Base-by-base conservation (phyloP, 2,797 vertebrate species). In the Sciurus carolinensis region DNA sequence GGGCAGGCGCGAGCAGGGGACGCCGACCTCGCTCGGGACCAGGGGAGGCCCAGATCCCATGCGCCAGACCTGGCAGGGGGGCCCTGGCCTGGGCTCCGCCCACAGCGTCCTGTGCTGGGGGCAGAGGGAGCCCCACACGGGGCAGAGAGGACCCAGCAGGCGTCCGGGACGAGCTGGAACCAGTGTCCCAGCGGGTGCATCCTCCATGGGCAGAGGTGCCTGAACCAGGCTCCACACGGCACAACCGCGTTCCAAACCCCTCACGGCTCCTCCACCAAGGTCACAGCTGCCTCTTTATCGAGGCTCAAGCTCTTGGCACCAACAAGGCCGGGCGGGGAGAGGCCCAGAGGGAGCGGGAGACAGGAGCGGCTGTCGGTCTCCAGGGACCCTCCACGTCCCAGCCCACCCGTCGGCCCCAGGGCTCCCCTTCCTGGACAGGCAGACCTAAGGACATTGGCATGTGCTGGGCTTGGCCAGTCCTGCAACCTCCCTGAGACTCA, bases 1-100 rank as follows among this genome's bases (percentile, higher is more conserved):
- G 62, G 18, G 5, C 10, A 4, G 1, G 2, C 1, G 54, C 15
- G 7, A 50, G 2, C 22, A 2, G 15, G 69, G 36, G 26, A 10
- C 20, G 6, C 47, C 7, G 17, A 22, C 75, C 2, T n/a, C 22
- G 0, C 36, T 36, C 0, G 0, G 1, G 22, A 24, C 28, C 13
- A 0, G 12, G 1, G 0, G 14, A 10, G 8, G 11, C 17, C 2
- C 5, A 7, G 33, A 12, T n/a, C 59, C 64, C 30, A 22, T 9
- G 33, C 67, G 36, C 42, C 24, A 54, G 26, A 90, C 44, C 30
- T 30, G 30, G 5, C 7, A 15, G n/a, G 15, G 28, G 3, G 28
- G 44, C 26, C 54, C 28, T 66, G 1, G 0, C 44, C 50, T 6
- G 73, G n/a, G 24, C 50, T 66, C 50, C 7, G 4, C 24, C 22